phyloP scores from a whole-genome alignment of 2,888 invertebrate species.

The Flabesymbios commensalis region DNA sequence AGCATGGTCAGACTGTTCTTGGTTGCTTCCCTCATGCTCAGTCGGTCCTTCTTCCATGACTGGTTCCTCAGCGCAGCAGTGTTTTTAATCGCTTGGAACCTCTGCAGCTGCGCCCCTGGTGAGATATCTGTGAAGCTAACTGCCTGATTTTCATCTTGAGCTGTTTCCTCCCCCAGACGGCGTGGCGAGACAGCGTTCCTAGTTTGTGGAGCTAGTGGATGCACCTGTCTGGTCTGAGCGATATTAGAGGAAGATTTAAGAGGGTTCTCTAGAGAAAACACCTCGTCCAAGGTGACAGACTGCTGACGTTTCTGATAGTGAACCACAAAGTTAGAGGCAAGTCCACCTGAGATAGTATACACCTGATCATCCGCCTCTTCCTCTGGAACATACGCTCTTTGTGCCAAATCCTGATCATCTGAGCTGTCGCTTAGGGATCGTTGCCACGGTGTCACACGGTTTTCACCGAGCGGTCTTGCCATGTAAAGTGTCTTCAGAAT shows the following conservation, averaged over 20 bases:
- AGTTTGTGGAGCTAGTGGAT: too few species aligned
- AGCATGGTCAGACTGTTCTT: conserved; percentile 55
- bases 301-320: conserved; percentile 47
- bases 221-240: conserved; percentile 12
- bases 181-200: too few species aligned
- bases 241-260: too few species aligned
- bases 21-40: conserved; percentile 48
- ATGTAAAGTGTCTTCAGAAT: conserved; percentile 39
- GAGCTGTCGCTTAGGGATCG: conserved; percentile 40
- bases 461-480: conserved; percentile 39
- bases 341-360: too few species aligned
- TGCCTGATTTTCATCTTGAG: conserved; percentile 16
- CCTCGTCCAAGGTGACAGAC: conserved; percentile 41
- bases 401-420: conserved; percentile 36
- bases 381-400: too few species aligned
- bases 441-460: conserved; percentile 39
- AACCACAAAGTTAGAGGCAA: conserved; percentile 39
- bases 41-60: conserved; percentile 40
- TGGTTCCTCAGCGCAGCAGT: conserved; percentile 42
- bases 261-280: conserved; percentile 47
- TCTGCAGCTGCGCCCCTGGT: conserved; percentile 45
- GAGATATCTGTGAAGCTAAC: conserved; percentile 53
- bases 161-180: not conserved
- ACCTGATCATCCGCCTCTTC: too few species aligned
- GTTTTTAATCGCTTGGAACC: conserved; percentile 45